Conservation (phyloP, 2,797 vertebrate species). For the Crossoptilon crossoptilon region DNA sequence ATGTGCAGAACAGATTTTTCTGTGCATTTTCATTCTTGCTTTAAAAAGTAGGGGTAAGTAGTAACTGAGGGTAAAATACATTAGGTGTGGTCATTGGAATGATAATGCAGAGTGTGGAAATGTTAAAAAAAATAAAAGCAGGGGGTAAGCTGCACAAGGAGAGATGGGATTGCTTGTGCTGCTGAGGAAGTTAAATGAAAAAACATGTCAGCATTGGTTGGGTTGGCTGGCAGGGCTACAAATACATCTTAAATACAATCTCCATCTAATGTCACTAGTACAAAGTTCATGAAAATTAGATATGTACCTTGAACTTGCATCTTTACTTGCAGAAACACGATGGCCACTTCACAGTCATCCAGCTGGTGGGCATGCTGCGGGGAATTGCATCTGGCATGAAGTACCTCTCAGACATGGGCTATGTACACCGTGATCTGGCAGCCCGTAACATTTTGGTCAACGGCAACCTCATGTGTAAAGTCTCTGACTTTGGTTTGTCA, state of each 20-base stretch:
- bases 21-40: not conserved
- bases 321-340: constrained; percentile 83
- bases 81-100: not conserved
- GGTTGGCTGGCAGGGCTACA: not conserved
- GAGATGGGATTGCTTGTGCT: not conserved
- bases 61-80: not conserved
- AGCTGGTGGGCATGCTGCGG: constrained; percentile 85
- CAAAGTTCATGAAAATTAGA: not conserved
- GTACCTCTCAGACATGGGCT: constrained; percentile 97
- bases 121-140: not conserved
- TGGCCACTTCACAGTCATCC: constrained; percentile 86
- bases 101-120: not conserved
- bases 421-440: constrained; percentile 94
- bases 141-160: not conserved
- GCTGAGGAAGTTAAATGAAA: not conserved
- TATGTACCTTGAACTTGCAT: not conserved
- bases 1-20: not conserved
- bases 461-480: constrained; percentile 96
- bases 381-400: constrained; percentile 90
- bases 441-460: constrained; percentile 97
- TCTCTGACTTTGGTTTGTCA: constrained; percentile 95
- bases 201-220: not conserved
- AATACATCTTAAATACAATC: not conserved
- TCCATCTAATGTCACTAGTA: not conserved
- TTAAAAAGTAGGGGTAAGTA: not conserved